Base-by-base conservation (phyloP, 2,797 vertebrate genomes). In the Galaxias olidus region DNA sequence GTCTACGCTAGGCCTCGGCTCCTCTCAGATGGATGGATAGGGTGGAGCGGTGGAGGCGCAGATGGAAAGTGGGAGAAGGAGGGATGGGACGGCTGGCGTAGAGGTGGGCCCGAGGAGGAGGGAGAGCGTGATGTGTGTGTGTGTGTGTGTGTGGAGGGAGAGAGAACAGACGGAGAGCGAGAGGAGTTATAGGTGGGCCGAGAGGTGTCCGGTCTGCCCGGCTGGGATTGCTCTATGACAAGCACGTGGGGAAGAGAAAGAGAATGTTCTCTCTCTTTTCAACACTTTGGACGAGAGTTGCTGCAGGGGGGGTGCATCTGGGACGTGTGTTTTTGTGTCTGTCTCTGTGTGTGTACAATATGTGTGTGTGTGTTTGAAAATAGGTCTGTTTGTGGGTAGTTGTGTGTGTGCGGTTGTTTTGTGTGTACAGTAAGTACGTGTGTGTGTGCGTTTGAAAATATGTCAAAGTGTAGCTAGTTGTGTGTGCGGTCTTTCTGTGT, bases 1-100 rank as follows among this genome's bases (percentile, higher is more conserved):
- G 72, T 77, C 75, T 80, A 79, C 82, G 85, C 70, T 82, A 78
- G 81, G 84, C 82, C 85, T 85, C 84, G 73, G 82, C 68, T 86
- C 75, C 76, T 88, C 82, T 89, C 87, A 86, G 84, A 87, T 85
- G 83, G 81, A 80, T 79, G 76, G 75, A 74, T 57, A 69, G 64
- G 77, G 4, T 20, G 52, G 63, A 72, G 75, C 70, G 74, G 63
- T 61, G 72, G 69, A 30, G 30, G 30, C 30, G 30, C 30, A 75
- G 73, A 80, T 70, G 69, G 75, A 48, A 75, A 73, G 75, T 65
- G 73, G 59, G 65, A n/a, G 64, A 76, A 59, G 68, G 79, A 74
- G 70, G 68, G 75, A 78, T 57, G 65, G 47, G 66, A 73, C 69
- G 84, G 80, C 85, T 84, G 79, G 84, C 84, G 76, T 76, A 75